phyloP scores from a whole-genome alignment of 2,888 invertebrate species.

The Cepaea hortensis region DNA sequence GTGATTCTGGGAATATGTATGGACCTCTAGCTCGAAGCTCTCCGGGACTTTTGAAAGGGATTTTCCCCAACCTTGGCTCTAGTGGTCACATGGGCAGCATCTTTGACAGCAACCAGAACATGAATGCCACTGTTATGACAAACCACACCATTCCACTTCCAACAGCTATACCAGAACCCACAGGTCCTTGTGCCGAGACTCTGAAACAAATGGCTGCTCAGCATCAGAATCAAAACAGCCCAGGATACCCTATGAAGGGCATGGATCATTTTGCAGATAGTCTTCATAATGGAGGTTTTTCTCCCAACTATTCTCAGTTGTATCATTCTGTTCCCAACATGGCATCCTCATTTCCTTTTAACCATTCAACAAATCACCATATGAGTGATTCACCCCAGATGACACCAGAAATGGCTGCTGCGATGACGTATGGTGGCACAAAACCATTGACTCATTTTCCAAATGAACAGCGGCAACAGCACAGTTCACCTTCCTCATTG shows the following conservation, averaged over 20 bases:
- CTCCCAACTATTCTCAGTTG: constrained; percentile 33
- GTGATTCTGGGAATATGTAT: constrained; percentile 55
- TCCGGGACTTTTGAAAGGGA: constrained; percentile 56
- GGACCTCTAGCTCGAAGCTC: constrained; percentile 53
- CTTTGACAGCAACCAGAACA: constrained; percentile 48
- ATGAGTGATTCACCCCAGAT: constrained; percentile 46
- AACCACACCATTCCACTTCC: constrained; percentile 49
- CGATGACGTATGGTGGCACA: constrained; percentile 65
- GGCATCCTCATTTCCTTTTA: constrained; percentile 42
- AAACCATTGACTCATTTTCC: constrained; percentile 74
- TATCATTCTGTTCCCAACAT: constrained; percentile 49
- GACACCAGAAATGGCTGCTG: constrained; percentile 53
- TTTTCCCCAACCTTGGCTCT: constrained; percentile 48
- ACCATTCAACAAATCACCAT: constrained; percentile 44
- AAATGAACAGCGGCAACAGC: constrained; percentile 57
- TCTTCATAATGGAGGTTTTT: constrained; percentile 56
- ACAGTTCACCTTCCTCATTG: constrained; percentile 68
- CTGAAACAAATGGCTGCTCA: constrained; percentile 98
- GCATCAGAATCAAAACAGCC: constrained; percentile 84
- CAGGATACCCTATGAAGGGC: constrained; percentile 64
- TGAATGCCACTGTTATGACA: constrained; percentile 34
- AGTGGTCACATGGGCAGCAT: constrained; percentile 44
- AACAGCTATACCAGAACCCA: constrained; percentile 56
- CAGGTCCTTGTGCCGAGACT: constrained; percentile 93
- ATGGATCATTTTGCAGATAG: constrained; percentile 57